Percentiles rank a stretch among this genome's conserved stretches.
These are phyloP conservation scores for Drosophila orosa DNA, from an alignment of 1,140 invertebrate species.

Conservation along the genomic window DNA sequence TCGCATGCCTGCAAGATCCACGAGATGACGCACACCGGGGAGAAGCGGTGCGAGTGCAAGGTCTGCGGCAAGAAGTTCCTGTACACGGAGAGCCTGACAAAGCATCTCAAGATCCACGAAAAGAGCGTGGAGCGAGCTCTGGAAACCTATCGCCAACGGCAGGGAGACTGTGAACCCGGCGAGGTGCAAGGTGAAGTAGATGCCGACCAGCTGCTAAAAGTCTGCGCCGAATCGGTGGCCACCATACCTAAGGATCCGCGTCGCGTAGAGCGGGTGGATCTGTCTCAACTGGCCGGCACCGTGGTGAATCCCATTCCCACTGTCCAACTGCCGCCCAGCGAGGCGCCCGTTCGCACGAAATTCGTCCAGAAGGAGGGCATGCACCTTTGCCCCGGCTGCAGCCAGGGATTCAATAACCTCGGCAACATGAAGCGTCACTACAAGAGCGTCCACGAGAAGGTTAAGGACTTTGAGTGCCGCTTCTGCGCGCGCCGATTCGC, in stretches of 20 bases:
- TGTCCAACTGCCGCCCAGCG: constrained; percentile 47
- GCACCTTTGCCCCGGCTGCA: constrained; percentile 75
- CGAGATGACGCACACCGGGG: constrained; percentile 85
- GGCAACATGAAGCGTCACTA: constrained; percentile 81
- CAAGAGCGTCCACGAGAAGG: constrained; percentile 79
- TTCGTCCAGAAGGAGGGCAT: constrained; percentile 73
- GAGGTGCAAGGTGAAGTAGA: constrained; percentile 31
- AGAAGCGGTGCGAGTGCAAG: constrained; percentile 82
- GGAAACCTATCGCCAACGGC: constrained; percentile 73
- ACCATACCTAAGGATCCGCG: constrained; percentile 72
- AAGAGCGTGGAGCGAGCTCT: constrained; percentile 73
- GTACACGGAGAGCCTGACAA: constrained; percentile 72
- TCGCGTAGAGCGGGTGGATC: constrained; percentile 74
- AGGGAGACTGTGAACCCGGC: constrained; percentile 39
- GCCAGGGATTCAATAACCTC: constrained; percentile 75
- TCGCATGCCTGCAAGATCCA: constrained; percentile 81
- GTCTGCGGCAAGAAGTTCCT: constrained; percentile 72
- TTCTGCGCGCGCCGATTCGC: constrained; percentile 77
- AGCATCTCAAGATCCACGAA: constrained; percentile 79
- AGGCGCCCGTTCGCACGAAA: constrained; percentile 36
- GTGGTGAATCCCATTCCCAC: constrained; percentile 74
- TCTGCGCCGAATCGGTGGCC: constrained; percentile 76
- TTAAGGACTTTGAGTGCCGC: constrained; percentile 81
- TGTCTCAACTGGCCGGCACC: constrained; percentile 73
- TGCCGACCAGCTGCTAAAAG: constrained; percentile 68